phyloP scores from a whole-genome alignment of 2,797 vertebrate species.

The Siniperca undulata region DNA sequence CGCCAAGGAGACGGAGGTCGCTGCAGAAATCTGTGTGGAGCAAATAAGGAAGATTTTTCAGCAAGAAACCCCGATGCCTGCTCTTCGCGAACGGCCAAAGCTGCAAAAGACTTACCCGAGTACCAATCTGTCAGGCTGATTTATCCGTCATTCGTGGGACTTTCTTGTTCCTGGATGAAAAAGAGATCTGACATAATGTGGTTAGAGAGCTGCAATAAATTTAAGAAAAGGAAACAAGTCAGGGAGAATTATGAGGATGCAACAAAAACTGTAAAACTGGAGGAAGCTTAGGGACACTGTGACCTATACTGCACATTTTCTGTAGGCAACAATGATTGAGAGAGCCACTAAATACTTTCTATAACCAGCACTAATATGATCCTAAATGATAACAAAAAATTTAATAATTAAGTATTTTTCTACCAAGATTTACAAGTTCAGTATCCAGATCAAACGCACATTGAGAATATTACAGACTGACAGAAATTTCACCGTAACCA shows the following conservation, averaged over 20 bases:
- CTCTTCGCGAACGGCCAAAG: slow-evolving; percentile 50
- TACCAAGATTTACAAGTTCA: not conserved
- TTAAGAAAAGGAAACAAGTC: not conserved
- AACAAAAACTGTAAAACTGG: not conserved
- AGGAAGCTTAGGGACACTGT: slow-evolving; percentile 32
- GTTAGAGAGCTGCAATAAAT: slow-evolving; percentile 7
- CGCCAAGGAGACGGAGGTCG: slow-evolving; percentile 88
- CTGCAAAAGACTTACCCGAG: slow-evolving; percentile 44
- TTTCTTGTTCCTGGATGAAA: not conserved
- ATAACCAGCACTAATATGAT: slow-evolving; percentile 6
- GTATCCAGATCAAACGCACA: not conserved
- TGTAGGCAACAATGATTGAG: not conserved
- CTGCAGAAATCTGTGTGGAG: slow-evolving; percentile 83
- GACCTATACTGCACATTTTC: slow-evolving; percentile 28
- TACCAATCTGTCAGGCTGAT: not conserved
- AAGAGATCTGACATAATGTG: not conserved
- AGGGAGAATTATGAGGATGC: not conserved
- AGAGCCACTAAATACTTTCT: slow-evolving; percentile 21
- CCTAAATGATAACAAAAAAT: not conserved
- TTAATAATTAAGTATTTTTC: slow-evolving; percentile 15
- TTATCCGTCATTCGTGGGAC: not conserved
- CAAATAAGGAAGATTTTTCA: slow-evolving; percentile 85
- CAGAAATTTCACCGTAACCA: slow-evolving; percentile 5
- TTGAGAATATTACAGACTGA: not conserved
- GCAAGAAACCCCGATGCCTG: not conserved